Base-by-base conservation (phyloP, 2,113 vertebrate species). In the Callipepla squamata region DNA sequence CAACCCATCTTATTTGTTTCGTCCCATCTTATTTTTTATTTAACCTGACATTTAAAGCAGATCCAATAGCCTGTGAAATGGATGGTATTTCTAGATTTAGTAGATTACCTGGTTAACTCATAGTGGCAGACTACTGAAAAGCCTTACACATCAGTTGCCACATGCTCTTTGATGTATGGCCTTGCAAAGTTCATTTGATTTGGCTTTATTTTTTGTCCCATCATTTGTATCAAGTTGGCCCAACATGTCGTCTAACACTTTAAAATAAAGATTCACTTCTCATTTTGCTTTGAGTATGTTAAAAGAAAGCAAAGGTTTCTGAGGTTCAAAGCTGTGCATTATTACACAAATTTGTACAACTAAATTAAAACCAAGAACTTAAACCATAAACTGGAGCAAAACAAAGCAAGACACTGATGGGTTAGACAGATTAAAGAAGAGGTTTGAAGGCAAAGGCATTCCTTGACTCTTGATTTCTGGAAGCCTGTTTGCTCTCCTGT, bases 21-120 rank as follows among this genome's bases (percentile, higher is more conserved):
- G 47, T 50, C 51, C 14, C 51, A 53, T 53, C 26, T 53, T 53
- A 53, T 53, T 53, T 53, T 53, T 53, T 53, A 53, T 53, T 53
- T 73, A 76, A 79, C 45, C 38, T 91, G 72, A 68, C 62, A 51
- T 69, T 85, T 70, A 77, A 77, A 93, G 75, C 28, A 79, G 53
- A 81, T 66, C 47, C 70, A 82, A 42, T 34, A 89, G 75, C 13
- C 79, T 89, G 63, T 89, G 72, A 93, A 94, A 92, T 36, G 30
- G 59, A 12, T 9, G 8, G 38, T 50, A 36, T 94, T 91, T 85
- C 89, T 82, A 79, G 53, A 45, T 89, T 66, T 87, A 88, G 63
- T 82, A 6, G 34, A 91, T 89, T 70, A 92, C 70, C 75, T 74
- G 48, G 63, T 51, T 89, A 87, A 89, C 40, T 89, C 59, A 65